These are phyloP conservation scores for Deilephila elpenor DNA, from an alignment of 2,888 invertebrate species.

Conservation along the genomic window DNA sequence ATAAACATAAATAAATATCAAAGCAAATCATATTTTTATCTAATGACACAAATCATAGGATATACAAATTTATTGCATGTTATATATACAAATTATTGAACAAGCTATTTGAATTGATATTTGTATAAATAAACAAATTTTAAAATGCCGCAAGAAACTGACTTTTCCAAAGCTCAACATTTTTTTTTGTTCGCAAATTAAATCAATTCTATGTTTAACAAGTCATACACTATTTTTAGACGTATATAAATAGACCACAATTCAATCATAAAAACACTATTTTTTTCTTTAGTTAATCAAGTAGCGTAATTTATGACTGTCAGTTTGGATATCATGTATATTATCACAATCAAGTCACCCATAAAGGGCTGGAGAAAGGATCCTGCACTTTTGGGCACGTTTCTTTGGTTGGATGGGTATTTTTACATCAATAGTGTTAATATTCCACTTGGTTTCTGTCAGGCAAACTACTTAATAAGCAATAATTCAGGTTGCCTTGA, in stretches of 20 bases:
- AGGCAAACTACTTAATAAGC: neutral
- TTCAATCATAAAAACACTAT: neutral
- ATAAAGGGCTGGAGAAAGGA: neutral
- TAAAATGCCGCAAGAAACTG: neutral
- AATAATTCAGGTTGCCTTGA: neutral
- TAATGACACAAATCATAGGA: neutral
- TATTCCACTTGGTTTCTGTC: neutral
- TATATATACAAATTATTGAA: slow-evolving; percentile 2
- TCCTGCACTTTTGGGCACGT: neutral
- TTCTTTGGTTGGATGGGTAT: neutral
- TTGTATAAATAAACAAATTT: neutral
- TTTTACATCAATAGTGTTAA: neutral
- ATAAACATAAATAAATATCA: neutral
- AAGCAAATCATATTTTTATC: neutral
- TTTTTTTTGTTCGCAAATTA: neutral
- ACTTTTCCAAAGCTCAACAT: neutral
- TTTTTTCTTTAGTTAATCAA: too few species aligned
- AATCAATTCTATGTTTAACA: neutral
- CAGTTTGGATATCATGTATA: neutral
- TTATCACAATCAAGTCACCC: neutral
- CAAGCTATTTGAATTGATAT: neutral
- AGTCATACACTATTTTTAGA: neutral
- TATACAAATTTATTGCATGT: neutral
- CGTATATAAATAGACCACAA: slow-evolving; percentile 6
- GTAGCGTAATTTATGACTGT: neutral